phyloP scores from a whole-genome alignment of 2,888 invertebrate species.

The Drosophila prolongata region DNA sequence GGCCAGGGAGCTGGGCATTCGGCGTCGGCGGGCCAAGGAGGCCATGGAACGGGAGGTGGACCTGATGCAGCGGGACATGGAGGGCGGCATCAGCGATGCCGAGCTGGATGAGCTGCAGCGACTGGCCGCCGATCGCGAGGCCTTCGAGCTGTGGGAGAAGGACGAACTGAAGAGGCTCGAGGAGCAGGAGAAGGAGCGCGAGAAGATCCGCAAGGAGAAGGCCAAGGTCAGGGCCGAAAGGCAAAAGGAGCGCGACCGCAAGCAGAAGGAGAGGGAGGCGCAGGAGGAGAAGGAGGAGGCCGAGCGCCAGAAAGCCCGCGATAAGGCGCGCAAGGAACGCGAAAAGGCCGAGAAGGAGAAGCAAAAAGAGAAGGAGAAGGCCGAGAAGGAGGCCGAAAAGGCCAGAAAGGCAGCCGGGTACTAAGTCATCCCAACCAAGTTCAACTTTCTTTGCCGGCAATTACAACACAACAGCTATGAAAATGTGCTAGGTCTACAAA shows the following conservation, averaged over 20 bases:
- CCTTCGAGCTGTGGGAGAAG: slow-evolving; percentile 56
- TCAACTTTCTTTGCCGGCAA: slow-evolving; percentile 4
- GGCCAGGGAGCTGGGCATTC: slow-evolving; percentile 49
- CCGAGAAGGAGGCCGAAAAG: slow-evolving; percentile 37
- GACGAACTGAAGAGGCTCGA: slow-evolving; percentile 56
- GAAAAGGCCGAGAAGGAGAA: slow-evolving; percentile 36
- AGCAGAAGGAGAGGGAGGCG: slow-evolving; percentile 32
- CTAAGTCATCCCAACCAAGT: not conserved
- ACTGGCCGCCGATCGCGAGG: slow-evolving; percentile 52
- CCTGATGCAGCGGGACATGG: slow-evolving; percentile 65
- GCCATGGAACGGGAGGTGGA: slow-evolving; percentile 58
- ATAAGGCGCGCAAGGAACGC: slow-evolving; percentile 45
- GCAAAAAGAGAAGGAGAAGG: slow-evolving; percentile 35
- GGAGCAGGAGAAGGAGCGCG: slow-evolving; percentile 49
- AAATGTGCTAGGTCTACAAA: not conserved
- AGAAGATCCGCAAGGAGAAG: slow-evolving; percentile 38
- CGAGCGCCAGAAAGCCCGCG: slow-evolving; percentile 37
- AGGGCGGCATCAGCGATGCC: slow-evolving; percentile 47
- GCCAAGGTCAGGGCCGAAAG: slow-evolving; percentile 29
- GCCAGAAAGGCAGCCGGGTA: slow-evolving; percentile 21
- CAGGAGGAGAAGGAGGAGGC: slow-evolving; percentile 41
- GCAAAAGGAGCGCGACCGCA: slow-evolving; percentile 29
- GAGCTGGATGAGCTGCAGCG: slow-evolving; percentile 51
- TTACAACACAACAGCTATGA: not conserved
- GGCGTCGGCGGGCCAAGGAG: slow-evolving; percentile 64